These are phyloP conservation scores for Troilus luridus DNA, from an alignment of 2,888 invertebrate genomes.

Conservation along the genomic window DNA sequence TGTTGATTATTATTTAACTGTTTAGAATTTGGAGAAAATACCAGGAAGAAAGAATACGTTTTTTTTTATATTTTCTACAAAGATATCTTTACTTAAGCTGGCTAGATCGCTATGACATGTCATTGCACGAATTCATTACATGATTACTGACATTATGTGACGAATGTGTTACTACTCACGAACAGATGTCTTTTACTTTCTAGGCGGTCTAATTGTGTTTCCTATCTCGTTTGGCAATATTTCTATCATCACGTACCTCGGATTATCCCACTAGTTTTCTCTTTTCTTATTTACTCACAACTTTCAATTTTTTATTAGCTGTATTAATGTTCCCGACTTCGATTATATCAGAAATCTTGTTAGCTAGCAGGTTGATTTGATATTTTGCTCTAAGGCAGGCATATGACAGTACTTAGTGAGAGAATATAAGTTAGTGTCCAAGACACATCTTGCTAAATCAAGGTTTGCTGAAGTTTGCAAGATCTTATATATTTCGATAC, in stretches of 20 bases:
- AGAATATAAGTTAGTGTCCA: too few relatives aligned
- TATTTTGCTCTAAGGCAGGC: not conserved
- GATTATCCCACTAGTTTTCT: not conserved
- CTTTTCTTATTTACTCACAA: not conserved
- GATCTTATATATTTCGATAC: too few relatives aligned
- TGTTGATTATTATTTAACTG: too few relatives aligned
- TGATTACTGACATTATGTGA: conserved; percentile 15
- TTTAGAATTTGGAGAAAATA: too few relatives aligned
- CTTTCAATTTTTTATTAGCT: not conserved
- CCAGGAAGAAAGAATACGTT: too few relatives aligned
- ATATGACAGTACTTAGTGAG: too few relatives aligned
- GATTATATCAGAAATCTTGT: not conserved
- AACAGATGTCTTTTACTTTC: conserved; percentile 28
- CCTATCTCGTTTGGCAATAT: conserved; percentile 18
- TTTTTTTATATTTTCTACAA: too few relatives aligned
- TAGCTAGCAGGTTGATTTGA: not conserved
- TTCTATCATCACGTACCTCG: not conserved
- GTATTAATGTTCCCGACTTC: not conserved
- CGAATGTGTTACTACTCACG: not conserved
- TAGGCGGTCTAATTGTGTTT: conserved; percentile 18
- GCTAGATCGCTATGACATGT: too few relatives aligned
- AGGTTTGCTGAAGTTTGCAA: too few relatives aligned
- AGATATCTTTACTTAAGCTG: too few relatives aligned
- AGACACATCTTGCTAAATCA: too few relatives aligned
- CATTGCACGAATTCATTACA: not conserved